Conservation (phyloP, 2,797 vertebrate species). For the Tapera naevia region DNA sequence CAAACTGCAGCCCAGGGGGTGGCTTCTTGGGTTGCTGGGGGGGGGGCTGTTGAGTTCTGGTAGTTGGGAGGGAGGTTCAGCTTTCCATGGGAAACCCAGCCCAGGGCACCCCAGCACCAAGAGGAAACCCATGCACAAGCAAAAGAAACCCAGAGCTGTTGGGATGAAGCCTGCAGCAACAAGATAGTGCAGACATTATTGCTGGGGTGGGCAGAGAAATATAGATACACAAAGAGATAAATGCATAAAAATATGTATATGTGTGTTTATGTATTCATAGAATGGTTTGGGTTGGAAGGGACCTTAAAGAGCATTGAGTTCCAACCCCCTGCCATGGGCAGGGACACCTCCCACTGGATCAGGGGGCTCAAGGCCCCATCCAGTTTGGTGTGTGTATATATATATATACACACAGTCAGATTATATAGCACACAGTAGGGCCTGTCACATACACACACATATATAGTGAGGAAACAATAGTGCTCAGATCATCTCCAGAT, state of each 20-base stretch:
- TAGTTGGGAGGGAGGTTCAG: neutral
- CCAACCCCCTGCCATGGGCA: no score
- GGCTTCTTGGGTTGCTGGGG: neutral
- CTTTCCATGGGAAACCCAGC: neutral
- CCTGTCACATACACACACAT: neutral
- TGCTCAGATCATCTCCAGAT: neutral
- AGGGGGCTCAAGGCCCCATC: no score
- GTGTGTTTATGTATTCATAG: no score
- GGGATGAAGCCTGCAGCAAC: neutral
- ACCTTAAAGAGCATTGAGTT: no score
- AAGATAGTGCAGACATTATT: neutral
- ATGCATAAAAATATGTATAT: no score
- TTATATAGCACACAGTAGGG: neutral
- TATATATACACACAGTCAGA: neutral
- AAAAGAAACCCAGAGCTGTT: neutral
- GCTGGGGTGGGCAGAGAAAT: neutral
- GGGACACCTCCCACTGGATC: no score
- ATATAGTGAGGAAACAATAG: neutral
- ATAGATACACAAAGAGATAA: neutral
- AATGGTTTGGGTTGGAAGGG: no score
- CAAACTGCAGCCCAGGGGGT: neutral
- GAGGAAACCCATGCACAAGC: neutral
- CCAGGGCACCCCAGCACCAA: neutral
- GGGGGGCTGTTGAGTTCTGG: neutral
- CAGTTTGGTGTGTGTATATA: no score